phyloP scores from a whole-genome alignment of 2,113 vertebrate genomes.

The Machaerirhynchus nigripectus region DNA sequence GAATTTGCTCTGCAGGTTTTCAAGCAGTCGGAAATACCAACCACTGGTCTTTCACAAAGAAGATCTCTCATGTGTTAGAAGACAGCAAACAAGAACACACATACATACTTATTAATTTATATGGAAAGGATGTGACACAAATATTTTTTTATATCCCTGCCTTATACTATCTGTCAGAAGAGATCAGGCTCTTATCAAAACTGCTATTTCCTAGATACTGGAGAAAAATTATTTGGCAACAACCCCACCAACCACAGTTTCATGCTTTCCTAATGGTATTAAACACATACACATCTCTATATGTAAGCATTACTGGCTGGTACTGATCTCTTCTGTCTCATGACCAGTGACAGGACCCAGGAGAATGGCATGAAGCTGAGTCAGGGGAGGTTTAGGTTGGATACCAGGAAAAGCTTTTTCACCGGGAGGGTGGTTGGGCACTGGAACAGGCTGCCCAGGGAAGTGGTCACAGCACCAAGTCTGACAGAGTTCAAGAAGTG shows the following conservation, averaged over 20 bases:
- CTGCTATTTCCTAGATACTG: not conserved
- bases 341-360: not conserved
- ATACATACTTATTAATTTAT: not conserved
- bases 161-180: not conserved
- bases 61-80: not conserved
- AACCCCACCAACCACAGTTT: not conserved
- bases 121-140: not conserved
- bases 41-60: not conserved
- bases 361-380: not conserved
- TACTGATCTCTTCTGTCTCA: not conserved
- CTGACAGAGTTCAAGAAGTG: not conserved
- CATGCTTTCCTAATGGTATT: not conserved
- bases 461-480: no score
- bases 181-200: not conserved
- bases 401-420: not conserved
- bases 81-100: not conserved
- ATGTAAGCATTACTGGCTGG: not conserved
- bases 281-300: not conserved
- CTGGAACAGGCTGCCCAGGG: not conserved
- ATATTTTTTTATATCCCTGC: not conserved
- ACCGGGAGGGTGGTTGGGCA: rapidly evolving
- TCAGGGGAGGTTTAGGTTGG: not conserved
- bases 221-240: not conserved
- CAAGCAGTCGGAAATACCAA: not conserved
- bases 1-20: not conserved